These are phyloP conservation scores for Gasteruption jaculator DNA, from an alignment of 2,888 invertebrate species.

Conservation along the genomic window DNA sequence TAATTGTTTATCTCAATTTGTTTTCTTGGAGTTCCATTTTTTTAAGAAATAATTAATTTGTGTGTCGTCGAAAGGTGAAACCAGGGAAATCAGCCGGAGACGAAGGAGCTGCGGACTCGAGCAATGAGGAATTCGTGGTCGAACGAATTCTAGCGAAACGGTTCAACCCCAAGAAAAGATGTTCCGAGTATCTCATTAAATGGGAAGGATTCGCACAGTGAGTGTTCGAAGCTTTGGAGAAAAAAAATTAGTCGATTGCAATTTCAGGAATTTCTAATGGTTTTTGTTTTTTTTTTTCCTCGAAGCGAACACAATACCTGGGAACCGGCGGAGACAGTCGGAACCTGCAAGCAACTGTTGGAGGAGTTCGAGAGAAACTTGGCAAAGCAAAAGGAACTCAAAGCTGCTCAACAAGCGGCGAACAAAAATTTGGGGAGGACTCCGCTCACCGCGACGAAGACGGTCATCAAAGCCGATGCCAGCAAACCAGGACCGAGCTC, in stretches of 20 bases:
- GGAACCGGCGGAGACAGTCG: conserved; percentile 76
- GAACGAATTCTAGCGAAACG: conserved; percentile 82
- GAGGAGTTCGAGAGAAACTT: conserved; percentile 78
- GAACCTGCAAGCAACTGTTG: conserved; percentile 70
- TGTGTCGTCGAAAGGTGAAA: conserved; percentile 21
- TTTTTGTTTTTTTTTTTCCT: conserved; percentile 12
- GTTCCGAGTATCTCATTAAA: conserved; percentile 79
- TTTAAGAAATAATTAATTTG: not conserved
- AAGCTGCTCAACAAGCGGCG: conserved; percentile 52
- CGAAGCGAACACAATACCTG: conserved; percentile 75
- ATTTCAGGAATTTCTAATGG: conserved; percentile 3
- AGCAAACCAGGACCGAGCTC: conserved; percentile 45
- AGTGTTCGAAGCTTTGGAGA: conserved; percentile 39
- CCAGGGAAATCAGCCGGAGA: conserved; percentile 31
- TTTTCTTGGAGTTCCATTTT: conserved; percentile 1
- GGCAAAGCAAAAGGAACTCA: conserved; percentile 70
- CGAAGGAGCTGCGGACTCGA: conserved; percentile 30
- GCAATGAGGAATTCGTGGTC: conserved; percentile 66
- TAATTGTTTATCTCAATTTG: conserved; percentile 19
- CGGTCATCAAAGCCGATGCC: conserved; percentile 39
- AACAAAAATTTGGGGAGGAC: conserved; percentile 31
- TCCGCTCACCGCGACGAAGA: conserved; percentile 29
- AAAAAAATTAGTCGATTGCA: conserved; percentile 5
- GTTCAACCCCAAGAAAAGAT: conserved; percentile 71
- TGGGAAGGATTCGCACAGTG: conserved; percentile 78